phyloP scores from a whole-genome alignment of 1,140 invertebrate species.

The Elymnias hypermnestra region DNA sequence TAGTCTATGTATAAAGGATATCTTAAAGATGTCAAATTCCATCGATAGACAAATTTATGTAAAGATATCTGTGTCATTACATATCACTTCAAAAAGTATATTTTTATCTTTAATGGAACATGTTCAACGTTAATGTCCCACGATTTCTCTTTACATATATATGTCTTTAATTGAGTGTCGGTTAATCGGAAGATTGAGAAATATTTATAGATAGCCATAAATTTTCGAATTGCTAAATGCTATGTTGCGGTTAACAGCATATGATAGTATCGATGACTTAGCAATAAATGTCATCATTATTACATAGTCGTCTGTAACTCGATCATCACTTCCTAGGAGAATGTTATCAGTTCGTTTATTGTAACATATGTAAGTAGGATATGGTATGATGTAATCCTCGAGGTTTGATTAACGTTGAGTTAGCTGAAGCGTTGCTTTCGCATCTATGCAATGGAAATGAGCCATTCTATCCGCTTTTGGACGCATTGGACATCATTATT shows the following conservation, averaged over 20 bases:
- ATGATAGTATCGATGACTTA: slow-evolving; percentile 2
- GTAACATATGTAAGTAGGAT: slow-evolving; percentile 25
- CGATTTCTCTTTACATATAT: no score
- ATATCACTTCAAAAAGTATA: background rate
- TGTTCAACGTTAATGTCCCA: no score
- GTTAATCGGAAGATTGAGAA: background rate
- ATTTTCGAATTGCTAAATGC: background rate
- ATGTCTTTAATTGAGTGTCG: no score
- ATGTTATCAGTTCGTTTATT: slow-evolving; percentile 15
- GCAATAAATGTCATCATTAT: slow-evolving; percentile 25
- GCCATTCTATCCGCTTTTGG: slow-evolving; percentile 27
- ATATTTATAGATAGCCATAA: slow-evolving; percentile 1
- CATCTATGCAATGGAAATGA: slow-evolving; percentile 52
- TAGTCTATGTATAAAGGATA: no score
- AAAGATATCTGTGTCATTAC: background rate
- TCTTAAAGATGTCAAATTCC: slow-evolving; percentile 10
- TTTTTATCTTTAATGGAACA: slow-evolving; percentile 1
- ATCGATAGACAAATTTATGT: background rate
- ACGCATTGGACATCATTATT: slow-evolving; percentile 17
- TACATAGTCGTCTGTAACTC: slow-evolving; percentile 17
- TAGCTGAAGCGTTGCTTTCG: slow-evolving; percentile 37
- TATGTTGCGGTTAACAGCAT: no score
- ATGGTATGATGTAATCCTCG: slow-evolving; percentile 41
- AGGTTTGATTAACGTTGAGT: slow-evolving; percentile 42
- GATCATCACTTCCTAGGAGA: slow-evolving; percentile 22